phyloP scores from a whole-genome alignment of 2,113 vertebrate species.

The Anguilla japonica region DNA sequence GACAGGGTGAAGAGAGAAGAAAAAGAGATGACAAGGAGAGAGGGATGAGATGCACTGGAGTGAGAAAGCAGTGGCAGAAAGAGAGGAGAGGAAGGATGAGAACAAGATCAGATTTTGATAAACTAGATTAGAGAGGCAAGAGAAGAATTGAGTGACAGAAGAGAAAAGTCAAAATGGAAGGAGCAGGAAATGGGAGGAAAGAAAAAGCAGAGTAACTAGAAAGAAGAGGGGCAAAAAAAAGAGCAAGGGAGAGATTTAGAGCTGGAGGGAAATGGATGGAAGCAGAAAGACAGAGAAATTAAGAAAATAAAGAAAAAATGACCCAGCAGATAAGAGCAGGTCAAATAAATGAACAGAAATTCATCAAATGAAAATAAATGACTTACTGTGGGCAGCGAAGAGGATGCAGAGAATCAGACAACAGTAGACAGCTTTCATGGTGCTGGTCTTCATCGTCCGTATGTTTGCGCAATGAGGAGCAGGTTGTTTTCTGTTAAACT shows the following conservation, averaged over 20 bases:
- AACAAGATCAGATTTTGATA: not conserved
- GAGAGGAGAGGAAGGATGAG: not conserved
- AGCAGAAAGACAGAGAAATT: not conserved
- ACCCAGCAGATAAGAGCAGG: not conserved
- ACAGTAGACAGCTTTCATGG: conserved; percentile 68
- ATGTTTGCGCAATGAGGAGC: conserved; percentile 65
- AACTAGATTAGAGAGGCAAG: not conserved
- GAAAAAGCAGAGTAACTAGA: not conserved
- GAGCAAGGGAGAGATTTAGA: not conserved
- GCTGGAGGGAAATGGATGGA: not conserved
- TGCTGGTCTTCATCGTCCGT: conserved; percentile 50
- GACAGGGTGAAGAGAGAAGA: conserved; percentile 32
- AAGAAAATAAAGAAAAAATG: not conserved
- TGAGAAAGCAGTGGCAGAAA: not conserved
- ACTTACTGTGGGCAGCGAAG: conserved; percentile 72
- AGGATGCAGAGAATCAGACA: conserved; percentile 64
- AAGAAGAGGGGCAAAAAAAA: not conserved
- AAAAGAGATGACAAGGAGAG: conserved; percentile 2
- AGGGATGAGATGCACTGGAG: not conserved
- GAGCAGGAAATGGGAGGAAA: not conserved
- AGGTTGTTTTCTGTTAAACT: conserved; percentile 71
- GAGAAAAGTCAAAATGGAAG: not conserved
- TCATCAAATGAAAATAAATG: conserved; percentile 15
- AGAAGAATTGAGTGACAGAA: not conserved
- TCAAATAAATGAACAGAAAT: not conserved